These are phyloP conservation scores for Drosophila persimilis DNA, from an alignment of 1,140 invertebrate species.

Conservation along the genomic window DNA sequence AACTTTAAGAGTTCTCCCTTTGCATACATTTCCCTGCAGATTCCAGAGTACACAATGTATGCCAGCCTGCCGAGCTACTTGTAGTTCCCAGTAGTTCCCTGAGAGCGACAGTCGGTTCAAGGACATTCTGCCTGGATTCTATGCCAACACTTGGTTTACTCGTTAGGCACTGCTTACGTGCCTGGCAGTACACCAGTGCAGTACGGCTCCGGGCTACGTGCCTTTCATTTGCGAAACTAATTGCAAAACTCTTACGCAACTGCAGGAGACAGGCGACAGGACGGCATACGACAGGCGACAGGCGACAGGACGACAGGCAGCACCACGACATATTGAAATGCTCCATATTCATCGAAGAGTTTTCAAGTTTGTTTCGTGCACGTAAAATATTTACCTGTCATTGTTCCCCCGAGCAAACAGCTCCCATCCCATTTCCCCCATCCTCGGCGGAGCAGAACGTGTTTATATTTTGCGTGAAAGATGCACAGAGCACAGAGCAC, in stretches of 20 bases:
- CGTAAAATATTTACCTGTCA: constrained; percentile 80
- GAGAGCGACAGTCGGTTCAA: constrained; percentile 3
- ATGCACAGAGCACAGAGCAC: too few species aligned
- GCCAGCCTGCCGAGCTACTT: constrained; percentile 4
- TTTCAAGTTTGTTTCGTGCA: constrained; percentile 42
- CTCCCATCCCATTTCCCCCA: constrained; percentile 1
- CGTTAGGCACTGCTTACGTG: constrained; percentile 33
- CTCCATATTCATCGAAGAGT: constrained; percentile 36
- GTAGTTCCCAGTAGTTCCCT: too few species aligned
- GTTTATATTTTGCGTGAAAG: constrained; percentile 57
- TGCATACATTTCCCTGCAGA: not conserved
- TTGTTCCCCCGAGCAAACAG: constrained; percentile 5
- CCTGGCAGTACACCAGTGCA: constrained; percentile 12
- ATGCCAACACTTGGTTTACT: constrained; percentile 15
- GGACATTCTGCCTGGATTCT: constrained; percentile 1
- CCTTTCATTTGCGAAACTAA: constrained; percentile 51
- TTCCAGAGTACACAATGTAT: not conserved
- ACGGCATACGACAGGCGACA: not conserved
- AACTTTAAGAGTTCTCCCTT: not conserved
- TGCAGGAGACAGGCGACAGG: constrained; percentile 19
- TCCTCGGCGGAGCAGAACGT: constrained; percentile 43
- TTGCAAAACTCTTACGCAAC: constrained; percentile 49
- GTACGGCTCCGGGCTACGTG: constrained; percentile 27
- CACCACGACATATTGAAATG: constrained; percentile 32
- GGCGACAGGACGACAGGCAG: constrained; percentile 10